These are phyloP conservation scores for Monopterus albus DNA, from an alignment of 2,113 vertebrate genomes.

Conservation along the genomic window DNA sequence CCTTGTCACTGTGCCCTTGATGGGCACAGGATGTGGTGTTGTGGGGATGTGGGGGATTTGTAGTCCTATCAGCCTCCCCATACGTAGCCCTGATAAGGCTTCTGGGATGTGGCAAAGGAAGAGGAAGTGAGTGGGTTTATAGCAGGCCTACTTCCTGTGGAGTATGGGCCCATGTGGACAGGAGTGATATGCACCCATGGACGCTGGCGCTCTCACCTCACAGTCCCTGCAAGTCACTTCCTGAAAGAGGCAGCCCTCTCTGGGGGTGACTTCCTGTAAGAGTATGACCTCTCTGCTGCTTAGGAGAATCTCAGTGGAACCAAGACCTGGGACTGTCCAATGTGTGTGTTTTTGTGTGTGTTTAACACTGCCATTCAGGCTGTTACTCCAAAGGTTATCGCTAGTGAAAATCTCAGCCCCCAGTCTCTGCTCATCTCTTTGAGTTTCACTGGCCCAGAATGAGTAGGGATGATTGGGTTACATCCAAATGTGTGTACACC, in stretches of 20 bases:
- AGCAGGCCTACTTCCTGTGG: constrained; percentile 74
- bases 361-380: constrained; percentile 64
- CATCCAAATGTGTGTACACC: constrained; percentile 71
- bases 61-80: constrained; percentile 78
- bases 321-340: constrained; percentile 79
- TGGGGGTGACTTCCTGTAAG: constrained; percentile 77
- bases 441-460: constrained; percentile 74
- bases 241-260: constrained; percentile 67
- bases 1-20: constrained; percentile 59
- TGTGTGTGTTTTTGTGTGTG: constrained; percentile 43
- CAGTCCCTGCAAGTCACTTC: constrained; percentile 68
- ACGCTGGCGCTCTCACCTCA: constrained; percentile 40
- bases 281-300: constrained; percentile 72
- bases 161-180: constrained; percentile 68
- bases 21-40: constrained; percentile 74
- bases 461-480: constrained; percentile 79
- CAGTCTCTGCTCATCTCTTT: constrained; percentile 83
- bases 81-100: constrained; percentile 73
- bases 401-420: constrained; percentile 80
- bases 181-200: constrained; percentile 83
- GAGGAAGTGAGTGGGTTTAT: constrained; percentile 73
- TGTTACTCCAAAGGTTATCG: constrained; percentile 85
- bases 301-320: constrained; percentile 79
- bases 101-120: constrained; percentile 70
- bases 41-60: constrained; percentile 70